phyloP scores from a whole-genome alignment of 2,888 invertebrate genomes.

The Nephrotoma guestfalica region DNA sequence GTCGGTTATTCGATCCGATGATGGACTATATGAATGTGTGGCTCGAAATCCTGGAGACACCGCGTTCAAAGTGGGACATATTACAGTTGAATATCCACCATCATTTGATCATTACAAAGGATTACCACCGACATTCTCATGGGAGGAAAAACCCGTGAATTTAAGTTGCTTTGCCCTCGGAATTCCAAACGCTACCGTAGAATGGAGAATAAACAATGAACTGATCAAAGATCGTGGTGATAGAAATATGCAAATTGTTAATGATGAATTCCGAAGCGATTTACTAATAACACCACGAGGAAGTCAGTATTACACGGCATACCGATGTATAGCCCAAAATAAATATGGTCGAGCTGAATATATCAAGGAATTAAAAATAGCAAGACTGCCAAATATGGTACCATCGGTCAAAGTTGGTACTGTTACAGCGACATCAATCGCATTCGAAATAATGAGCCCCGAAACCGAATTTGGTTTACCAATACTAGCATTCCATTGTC shows the following conservation, averaged over 20 bases:
- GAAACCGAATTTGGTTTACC: constrained; percentile 60
- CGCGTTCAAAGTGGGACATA: constrained; percentile 63
- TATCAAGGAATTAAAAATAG: constrained; percentile 58
- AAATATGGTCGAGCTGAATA: constrained; percentile 51
- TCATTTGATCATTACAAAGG: constrained; percentile 58
- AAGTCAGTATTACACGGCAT: constrained; percentile 50
- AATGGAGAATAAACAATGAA: constrained; percentile 54
- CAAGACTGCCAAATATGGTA: constrained; percentile 51
- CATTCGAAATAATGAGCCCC: constrained; percentile 64
- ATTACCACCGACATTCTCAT: constrained; percentile 63
- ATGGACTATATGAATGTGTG: constrained; percentile 78
- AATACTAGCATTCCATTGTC: constrained; percentile 53
- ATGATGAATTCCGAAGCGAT: constrained; percentile 55
- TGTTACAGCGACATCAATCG: constrained; percentile 71
- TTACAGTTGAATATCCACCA: constrained; percentile 70
- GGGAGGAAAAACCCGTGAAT: constrained; percentile 68
- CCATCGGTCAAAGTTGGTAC: constrained; percentile 48
- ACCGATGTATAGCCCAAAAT: constrained; percentile 72
- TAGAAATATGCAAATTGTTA: constrained; percentile 43
- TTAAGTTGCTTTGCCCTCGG: constrained; percentile 77
- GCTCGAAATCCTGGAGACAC: constrained; percentile 67
- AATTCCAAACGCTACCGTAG: constrained; percentile 82
- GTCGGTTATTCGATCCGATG: constrained; percentile 53
- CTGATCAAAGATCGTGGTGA: constrained; percentile 37
- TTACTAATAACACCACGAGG: constrained; percentile 55